phyloP scores from a whole-genome alignment of 2,797 vertebrate genomes.

The Leptodactylus fallax region DNA sequence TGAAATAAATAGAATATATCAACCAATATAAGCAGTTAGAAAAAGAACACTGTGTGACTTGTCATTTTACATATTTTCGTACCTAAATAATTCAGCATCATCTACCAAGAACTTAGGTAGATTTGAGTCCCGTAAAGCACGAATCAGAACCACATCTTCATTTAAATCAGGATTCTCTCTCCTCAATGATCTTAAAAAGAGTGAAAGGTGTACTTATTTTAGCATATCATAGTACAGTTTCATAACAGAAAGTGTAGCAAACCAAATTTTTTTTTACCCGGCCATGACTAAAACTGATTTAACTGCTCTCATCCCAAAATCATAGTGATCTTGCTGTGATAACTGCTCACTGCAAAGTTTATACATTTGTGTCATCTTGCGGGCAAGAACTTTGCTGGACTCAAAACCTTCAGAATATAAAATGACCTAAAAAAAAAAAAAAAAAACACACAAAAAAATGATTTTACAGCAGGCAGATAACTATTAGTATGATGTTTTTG shows the following conservation, averaged over 20 bases:
- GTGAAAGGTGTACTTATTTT: neutral
- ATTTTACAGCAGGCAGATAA: neutral
- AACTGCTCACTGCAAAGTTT: constrained; percentile 90
- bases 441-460: neutral
- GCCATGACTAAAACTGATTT: constrained; percentile 90
- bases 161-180: constrained; percentile 83
- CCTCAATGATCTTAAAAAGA: constrained; percentile 80
- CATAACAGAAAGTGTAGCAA: neutral
- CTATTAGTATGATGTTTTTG: neutral
- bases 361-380: constrained; percentile 92
- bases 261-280: constrained; percentile 75
- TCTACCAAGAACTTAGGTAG: constrained; percentile 86
- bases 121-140: constrained; percentile 86
- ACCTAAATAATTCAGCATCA: constrained; percentile 84
- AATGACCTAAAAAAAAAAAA: constrained; percentile 78
- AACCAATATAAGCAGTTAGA: neutral
- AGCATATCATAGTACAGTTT: neutral
- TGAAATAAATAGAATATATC: neutral
- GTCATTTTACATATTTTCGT: constrained; percentile 9
- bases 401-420: constrained; percentile 88
- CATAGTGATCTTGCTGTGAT: constrained; percentile 90
- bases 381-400: constrained; percentile 84
- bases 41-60: neutral
- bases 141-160: constrained; percentile 87
- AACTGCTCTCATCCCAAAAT: constrained; percentile 89